A percentile compares a stretch with the other conserved stretches of the same genome.
These are phyloP conservation scores for Opisthocomus hoazin DNA, from an alignment of 2,113 vertebrate genomes.

Conservation along the genomic window DNA sequence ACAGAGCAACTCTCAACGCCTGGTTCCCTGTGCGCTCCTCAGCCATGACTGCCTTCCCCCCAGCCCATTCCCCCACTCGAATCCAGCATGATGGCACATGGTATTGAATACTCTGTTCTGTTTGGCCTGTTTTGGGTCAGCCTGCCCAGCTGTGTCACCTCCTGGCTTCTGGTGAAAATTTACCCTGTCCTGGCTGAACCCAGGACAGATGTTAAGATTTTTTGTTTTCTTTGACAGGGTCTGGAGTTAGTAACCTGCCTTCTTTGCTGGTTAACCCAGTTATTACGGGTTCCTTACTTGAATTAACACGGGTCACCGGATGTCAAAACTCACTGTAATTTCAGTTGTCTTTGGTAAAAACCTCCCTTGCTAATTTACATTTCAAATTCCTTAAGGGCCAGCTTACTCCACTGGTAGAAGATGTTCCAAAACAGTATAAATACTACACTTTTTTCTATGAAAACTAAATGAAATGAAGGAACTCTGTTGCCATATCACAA, in stretches of 20 bases:
- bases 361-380: accelerated
- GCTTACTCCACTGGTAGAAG: accelerated
- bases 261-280: not conserved
- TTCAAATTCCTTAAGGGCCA: not conserved
- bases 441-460: accelerated
- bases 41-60: no score
- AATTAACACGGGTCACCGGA: not conserved
- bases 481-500: accelerated
- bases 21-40: no score
- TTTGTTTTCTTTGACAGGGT: accelerated
- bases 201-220: not conserved
- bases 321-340: not conserved
- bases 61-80: no score
- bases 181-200: no score
- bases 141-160: no score
- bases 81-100: no score
- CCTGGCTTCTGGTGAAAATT: no score
- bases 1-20: no score
- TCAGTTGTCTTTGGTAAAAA: not conserved
- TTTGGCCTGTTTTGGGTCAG: no score
- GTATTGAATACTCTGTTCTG: no score
- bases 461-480: not conserved
- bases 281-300: not conserved
- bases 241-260: not conserved
- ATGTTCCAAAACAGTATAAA: not conserved